Evolutionary conservation across 2,113 vertebrate species (phyloP), one percentile per base, ranked within the genome.

Genomic region (Gorsachius goisagi): DNA sequence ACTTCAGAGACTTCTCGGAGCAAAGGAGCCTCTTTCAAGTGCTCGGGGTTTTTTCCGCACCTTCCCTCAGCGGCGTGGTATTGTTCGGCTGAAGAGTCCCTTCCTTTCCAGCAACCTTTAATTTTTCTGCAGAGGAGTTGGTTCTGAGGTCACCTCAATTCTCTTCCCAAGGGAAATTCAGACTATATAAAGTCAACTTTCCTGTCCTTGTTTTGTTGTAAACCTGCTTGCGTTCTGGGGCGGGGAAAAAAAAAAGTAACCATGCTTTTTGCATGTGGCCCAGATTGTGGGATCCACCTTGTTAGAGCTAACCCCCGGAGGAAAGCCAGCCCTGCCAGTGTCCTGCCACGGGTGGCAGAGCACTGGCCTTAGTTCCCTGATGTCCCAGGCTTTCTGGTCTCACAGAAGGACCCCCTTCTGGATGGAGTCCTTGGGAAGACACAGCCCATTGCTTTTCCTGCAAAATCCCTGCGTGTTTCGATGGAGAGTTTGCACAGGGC

Each of bases 101-200:
- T 94, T 95, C 88, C 77, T 92, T 89, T 87, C 59, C 69, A 85
- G 45, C 88, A 88, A 45, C 84, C 77, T 90, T 93, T 90, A 92
- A 83, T 91, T 92, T 95, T 90, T 91, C 89, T 95, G 89, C 74
- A 85, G 60, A 94, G 89, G 47, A 85, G 77, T 53, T 73, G 53
- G 26, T 94, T 95, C 77, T 85, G 87, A 96, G 87, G 77, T 95
- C 89, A 92, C 89, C 89, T 94, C 87, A 80, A 13, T 91, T 96
- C 90, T 94, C 14, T 79, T 95, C 87, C 53, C 58, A 26, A 66
- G 82, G 85, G 90, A 93, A 95, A 47, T 81, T 69, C n/a, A 44
- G 23, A 22, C 77, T 95, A 85, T 82, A 79, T 84, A 89, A 92
- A 90, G 49, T 77, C 73, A 90, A 37, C 89, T 95, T 97, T 66